Conservation (phyloP, 2,113 vertebrate genomes). For the Anguilla japonica region DNA sequence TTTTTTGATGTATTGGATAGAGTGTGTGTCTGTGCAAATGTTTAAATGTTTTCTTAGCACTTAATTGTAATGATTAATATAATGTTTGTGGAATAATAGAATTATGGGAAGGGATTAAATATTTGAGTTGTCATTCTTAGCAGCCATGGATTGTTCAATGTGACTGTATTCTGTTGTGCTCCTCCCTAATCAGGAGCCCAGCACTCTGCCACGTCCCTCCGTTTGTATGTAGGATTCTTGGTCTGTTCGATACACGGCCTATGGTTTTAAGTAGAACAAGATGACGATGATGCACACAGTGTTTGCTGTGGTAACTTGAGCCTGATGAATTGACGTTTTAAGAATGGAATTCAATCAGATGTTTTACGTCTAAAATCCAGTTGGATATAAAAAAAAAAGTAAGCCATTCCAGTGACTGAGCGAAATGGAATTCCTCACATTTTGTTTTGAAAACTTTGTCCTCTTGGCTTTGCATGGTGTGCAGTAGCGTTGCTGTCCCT, state of each 20-base stretch:
- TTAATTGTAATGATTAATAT: background rate
- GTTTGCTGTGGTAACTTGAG: background rate
- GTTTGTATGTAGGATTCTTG: background rate
- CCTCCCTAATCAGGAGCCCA: conserved; percentile 16
- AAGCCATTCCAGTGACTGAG: background rate
- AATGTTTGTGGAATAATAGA: background rate
- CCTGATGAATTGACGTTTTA: background rate
- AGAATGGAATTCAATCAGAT: background rate
- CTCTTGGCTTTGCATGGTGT: background rate
- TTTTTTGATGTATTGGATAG: background rate
- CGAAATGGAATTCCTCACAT: background rate
- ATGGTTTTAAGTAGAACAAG: background rate
- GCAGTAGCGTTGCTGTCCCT: background rate
- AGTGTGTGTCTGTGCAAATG: background rate
- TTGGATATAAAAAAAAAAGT: background rate
- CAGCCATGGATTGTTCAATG: no score
- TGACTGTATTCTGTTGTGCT: no score
- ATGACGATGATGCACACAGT: background rate
- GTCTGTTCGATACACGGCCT: background rate
- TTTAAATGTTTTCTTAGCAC: background rate
- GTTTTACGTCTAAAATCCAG: background rate
- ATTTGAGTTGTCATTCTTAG: no score
- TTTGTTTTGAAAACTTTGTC: background rate
- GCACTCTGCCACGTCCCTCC: conserved; percentile 13
- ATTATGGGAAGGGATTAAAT: background rate